Conservation (phyloP, 35 echinoderm and acorn worm species). For the Holothuria glaberrima region DNA sequence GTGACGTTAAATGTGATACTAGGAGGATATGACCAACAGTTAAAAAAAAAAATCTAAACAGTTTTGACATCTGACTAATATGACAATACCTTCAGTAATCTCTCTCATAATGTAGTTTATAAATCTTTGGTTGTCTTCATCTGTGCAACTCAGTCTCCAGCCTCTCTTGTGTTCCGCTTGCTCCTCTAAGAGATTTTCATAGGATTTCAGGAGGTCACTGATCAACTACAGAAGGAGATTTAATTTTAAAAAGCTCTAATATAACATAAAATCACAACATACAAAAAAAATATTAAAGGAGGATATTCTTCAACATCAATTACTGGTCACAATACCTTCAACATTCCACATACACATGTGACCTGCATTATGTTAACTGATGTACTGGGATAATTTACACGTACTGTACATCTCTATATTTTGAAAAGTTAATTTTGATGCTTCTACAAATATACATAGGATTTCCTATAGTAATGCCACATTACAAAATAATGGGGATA, state of each 20-base stretch:
- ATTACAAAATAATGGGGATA: no score
- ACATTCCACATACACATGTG: no score
- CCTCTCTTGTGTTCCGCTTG: constrained; percentile 51
- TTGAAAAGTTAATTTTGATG: no score
- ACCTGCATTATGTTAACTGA: no score
- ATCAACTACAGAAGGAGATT: constrained; percentile 57
- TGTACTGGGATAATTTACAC: no score
- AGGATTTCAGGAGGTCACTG: constrained; percentile 52
- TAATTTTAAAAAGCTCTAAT: no score
- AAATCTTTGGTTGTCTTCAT: constrained; percentile 74
- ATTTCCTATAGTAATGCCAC: no score
- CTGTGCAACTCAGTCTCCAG: constrained; percentile 62
- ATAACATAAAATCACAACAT: background rate
- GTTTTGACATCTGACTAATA: background rate
- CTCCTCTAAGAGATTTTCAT: constrained; percentile 62
- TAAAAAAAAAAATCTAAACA: background rate
- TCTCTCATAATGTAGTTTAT: constrained; percentile 60
- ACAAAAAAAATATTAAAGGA: background rate
- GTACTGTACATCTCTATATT: no score
- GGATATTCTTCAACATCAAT: no score
- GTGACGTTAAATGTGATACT: background rate
- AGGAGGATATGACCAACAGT: background rate
- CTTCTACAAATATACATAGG: no score
- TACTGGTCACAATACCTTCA: no score
- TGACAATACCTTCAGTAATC: constrained; percentile 42